These are phyloP conservation scores for Lacanobia wlatinum DNA, from an alignment of 2,888 invertebrate genomes.

Conservation along the genomic window DNA sequence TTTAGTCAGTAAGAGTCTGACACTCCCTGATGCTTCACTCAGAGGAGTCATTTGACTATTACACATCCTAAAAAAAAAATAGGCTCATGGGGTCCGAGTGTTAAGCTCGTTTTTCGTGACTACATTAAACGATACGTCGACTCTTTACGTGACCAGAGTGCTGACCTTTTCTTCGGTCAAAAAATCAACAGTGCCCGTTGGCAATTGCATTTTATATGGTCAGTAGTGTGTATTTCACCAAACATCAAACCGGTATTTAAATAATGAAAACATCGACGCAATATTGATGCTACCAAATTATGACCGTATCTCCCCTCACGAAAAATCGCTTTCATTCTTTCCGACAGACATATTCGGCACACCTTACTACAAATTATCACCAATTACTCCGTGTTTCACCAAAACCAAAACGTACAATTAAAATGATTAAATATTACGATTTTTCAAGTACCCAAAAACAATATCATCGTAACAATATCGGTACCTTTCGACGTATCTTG, in stretches of 20 bases:
- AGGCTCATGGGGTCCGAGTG: too few species aligned
- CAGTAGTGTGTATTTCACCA: neutral
- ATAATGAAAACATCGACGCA: neutral
- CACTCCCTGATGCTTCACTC: too few species aligned
- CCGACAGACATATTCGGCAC: constrained; percentile 3
- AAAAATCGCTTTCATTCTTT: constrained; percentile 29
- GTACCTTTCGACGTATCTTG: constrained; percentile 49
- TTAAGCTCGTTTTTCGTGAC: too few species aligned
- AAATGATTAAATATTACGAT: constrained; percentile 48
- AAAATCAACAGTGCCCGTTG: too few species aligned
- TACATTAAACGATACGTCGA: too few species aligned
- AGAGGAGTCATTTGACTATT: too few species aligned
- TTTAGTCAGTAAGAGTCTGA: too few species aligned
- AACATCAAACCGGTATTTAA: neutral
- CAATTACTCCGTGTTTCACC: constrained; percentile 48
- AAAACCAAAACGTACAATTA: constrained; percentile 40
- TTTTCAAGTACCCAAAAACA: constrained; percentile 51
- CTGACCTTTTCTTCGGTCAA: too few species aligned
- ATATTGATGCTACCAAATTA: constrained; percentile 22
- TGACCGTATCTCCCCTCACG: constrained; percentile 12
- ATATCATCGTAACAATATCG: constrained; percentile 48
- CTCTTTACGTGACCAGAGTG: too few species aligned
- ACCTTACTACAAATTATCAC: constrained; percentile 35
- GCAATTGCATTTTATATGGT: too few species aligned
- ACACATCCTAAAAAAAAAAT: too few species aligned